A percentile compares a stretch with the other conserved stretches of the same genome.
Evolutionary conservation across 2,888 invertebrate species (phyloP).

Genomic region (Archips xylosteana): DNA sequence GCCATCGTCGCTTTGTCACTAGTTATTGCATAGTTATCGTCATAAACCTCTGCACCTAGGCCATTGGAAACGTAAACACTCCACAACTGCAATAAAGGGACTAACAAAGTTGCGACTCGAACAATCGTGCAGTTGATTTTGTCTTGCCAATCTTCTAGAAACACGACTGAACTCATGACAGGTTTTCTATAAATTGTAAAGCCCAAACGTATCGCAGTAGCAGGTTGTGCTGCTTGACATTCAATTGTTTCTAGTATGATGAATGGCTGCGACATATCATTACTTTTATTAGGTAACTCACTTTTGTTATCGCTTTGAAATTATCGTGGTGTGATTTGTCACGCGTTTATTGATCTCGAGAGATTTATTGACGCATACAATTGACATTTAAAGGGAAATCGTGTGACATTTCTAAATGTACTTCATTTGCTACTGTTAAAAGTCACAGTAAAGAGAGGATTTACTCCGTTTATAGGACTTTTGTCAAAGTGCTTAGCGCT

Average conservation of each 20-base stretch:
- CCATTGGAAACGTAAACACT: constrained; percentile 5
- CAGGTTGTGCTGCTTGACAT: constrained; percentile 31
- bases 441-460: neutral
- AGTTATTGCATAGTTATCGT: constrained; percentile 28
- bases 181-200: constrained; percentile 5
- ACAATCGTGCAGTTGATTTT: constrained; percentile 3
- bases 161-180: neutral
- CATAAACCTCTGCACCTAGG: constrained; percentile 17
- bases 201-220: constrained; percentile 23
- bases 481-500: neutral
- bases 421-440: neutral
- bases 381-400: constrained; percentile 24
- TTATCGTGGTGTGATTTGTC: constrained; percentile 39
- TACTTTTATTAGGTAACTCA: constrained; percentile 37
- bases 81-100: neutral
- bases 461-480: neutral
- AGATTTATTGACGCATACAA: constrained; percentile 23
- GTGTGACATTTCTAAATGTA: neutral
- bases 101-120: constrained; percentile 6
- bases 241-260: constrained; percentile 38
- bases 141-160: constrained; percentile 2
- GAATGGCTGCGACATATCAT: constrained; percentile 25
- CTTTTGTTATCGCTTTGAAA: constrained; percentile 36
- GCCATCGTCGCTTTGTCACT: constrained; percentile 52
- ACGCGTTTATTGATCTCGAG: constrained; percentile 34